phyloP scores from a whole-genome alignment of 1,140 invertebrate species.

The Sycophila sp. region DNA sequence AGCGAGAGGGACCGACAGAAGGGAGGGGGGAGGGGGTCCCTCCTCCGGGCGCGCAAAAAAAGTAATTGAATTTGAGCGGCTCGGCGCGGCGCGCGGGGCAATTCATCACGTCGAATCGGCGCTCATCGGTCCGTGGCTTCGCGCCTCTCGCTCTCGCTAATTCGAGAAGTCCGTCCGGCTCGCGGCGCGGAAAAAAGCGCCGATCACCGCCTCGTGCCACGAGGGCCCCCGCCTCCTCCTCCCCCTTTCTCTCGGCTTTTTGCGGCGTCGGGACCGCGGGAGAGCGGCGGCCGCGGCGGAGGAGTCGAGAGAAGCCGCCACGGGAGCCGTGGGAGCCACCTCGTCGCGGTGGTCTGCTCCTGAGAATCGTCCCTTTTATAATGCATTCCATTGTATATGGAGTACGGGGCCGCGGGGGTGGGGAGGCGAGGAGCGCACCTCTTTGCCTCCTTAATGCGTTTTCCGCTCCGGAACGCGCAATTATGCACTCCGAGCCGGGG shows the following conservation, averaged over 20 bases:
- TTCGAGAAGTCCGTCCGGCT: constrained; percentile 19
- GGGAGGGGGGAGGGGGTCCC: too few species aligned
- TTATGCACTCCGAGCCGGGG: constrained; percentile 3
- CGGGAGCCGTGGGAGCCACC: constrained; percentile 24
- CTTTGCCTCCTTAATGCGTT: constrained; percentile 1
- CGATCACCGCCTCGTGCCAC: constrained; percentile 9
- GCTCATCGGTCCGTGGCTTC: constrained; percentile 20
- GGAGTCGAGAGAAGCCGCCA: background rate
- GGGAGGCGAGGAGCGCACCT: background rate
- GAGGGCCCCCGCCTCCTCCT: background rate
- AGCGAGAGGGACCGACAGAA: background rate
- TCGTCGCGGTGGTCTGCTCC: constrained; percentile 32
- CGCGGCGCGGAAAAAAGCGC: constrained; percentile 2
- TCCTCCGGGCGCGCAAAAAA: constrained; percentile 11
- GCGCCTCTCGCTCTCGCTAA: constrained; percentile 33
- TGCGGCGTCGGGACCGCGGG: background rate
- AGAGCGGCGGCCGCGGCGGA: background rate
- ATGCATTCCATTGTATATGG: constrained; percentile 22
- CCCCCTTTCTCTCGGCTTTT: too few species aligned
- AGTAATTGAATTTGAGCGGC: constrained; percentile 35
- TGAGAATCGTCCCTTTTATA: constrained; percentile 36
- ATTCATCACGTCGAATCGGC: constrained; percentile 36
- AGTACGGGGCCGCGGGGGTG: background rate
- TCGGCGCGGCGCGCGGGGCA: constrained; percentile 16
- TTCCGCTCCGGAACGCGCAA: constrained; percentile 35